Evolutionary conservation across 2,113 vertebrate species (phyloP).

Genomic region (Sylvietta virens): DNA sequence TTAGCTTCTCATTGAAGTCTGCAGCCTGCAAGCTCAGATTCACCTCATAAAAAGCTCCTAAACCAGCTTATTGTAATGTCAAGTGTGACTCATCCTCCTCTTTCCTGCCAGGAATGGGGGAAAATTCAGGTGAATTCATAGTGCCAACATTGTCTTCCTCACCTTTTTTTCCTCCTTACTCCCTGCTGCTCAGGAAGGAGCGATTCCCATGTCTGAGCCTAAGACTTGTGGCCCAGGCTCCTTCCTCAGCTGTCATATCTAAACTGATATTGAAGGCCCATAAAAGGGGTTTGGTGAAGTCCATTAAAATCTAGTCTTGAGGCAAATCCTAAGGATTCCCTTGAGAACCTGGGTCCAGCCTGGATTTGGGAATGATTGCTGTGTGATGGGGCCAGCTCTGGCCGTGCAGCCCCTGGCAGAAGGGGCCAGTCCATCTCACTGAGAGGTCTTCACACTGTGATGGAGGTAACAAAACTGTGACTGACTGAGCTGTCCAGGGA

Average conservation of each 20-base stretch:
- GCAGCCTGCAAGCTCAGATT: background rate
- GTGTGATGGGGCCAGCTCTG: background rate
- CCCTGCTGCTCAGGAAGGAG: background rate
- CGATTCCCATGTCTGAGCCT: rapidly evolving
- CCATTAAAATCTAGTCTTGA: background rate
- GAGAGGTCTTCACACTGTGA: background rate
- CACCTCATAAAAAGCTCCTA: background rate
- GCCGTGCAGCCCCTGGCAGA: background rate
- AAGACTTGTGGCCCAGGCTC: background rate
- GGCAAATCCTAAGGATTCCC: background rate
- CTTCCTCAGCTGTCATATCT: background rate
- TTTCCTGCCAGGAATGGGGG: background rate
- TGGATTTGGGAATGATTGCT: background rate
- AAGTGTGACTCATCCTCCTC: background rate
- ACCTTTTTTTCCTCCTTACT: background rate
- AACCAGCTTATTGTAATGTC: background rate
- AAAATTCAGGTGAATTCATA: background rate
- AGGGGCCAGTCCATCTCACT: background rate
- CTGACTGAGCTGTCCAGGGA: background rate
- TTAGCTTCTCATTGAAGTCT: background rate
- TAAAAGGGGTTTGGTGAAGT: background rate
- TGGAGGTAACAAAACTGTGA: background rate
- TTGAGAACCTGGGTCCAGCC: background rate
- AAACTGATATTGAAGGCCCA: background rate
- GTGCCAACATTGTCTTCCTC: background rate